Evolutionary conservation across 2,888 invertebrate species (phyloP), one percentile per base, ranked within the genome.

Genomic region (Clistopyga incitator): DNA sequence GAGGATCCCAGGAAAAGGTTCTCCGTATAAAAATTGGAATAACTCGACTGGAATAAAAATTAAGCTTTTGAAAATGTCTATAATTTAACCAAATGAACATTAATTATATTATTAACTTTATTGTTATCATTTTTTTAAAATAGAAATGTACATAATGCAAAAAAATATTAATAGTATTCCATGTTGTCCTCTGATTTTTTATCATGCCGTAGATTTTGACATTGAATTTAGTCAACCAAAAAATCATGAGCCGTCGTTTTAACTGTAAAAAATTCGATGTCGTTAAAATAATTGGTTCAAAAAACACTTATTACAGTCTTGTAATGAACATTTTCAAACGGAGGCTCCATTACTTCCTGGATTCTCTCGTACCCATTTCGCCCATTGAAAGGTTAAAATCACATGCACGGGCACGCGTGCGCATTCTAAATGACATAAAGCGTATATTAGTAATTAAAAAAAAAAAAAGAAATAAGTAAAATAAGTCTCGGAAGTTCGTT

Each of bases 331-430:
- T 29, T 59, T 25, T 25, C 1, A 59, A 29, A 6, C 56, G 25
- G 23, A 15, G 25, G 6, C 11, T 3, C 11, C 3, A 20, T 20
- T 25, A 10, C 25, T 61, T 15, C 34, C 15, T 4, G 15, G 34
- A n/a, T 29, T 18, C 18, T 29, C 59, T 3, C 34, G 10, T n/a
- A n/a, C 34, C 25, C 59, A 34, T 61, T 61, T 11, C 34, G 34
- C 1, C 18, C 59, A 61, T 29, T 34, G 3, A 29, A 18, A 10
- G 34, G 34, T 56, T 72, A 10, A 38, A 68, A 38, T 11, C 42
- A 42, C 10, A 65, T 42, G 54, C 65, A 78, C 75, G 84, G 84
- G 78, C 72, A 80, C 79, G 86, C 84, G 86, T 85, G 84, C 81
- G 78, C 64, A 81, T 81, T 76, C 11, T 72, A 50, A 59, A 71